phyloP scores from a whole-genome alignment of 1,140 invertebrate genomes.

The Papilio polytes region DNA sequence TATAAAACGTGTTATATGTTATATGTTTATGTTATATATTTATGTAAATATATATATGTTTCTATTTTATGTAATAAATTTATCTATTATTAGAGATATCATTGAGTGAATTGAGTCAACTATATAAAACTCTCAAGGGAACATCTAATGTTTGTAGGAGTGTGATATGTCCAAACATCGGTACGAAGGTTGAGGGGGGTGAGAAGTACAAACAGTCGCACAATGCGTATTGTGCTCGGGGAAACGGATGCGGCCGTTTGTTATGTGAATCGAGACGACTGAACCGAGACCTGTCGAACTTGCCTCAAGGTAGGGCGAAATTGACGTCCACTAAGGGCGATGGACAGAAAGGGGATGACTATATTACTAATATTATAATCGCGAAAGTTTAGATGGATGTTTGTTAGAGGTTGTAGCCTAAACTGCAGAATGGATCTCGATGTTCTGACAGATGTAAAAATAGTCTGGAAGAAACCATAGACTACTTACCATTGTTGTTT shows the following conservation, averaged over 20 bases:
- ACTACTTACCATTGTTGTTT: too few relatives aligned
- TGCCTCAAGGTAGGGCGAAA: too few relatives aligned
- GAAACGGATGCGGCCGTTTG: neutral
- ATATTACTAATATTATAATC: too few relatives aligned
- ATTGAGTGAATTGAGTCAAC: neutral
- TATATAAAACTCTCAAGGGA: conserved; percentile 1
- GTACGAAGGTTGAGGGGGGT: neutral
- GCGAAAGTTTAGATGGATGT: too few relatives aligned
- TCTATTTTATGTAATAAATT: neutral
- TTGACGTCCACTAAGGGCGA: too few relatives aligned
- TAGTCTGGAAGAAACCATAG: too few relatives aligned
- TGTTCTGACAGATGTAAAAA: too few relatives aligned
- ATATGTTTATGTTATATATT: too few relatives aligned
- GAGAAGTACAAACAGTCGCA: neutral
- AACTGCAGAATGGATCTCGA: too few relatives aligned
- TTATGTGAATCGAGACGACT: neutral
- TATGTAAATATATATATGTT: neutral
- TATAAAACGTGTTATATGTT: neutral
- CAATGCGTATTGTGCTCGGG: conserved; percentile 27
- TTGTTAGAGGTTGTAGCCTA: too few relatives aligned
- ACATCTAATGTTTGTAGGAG: neutral
- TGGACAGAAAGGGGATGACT: too few relatives aligned
- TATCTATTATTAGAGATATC: neutral
- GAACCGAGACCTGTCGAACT: neutral
- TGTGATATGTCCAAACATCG: conserved; percentile 12